Conservation (phyloP, 2,888 invertebrate species). For the Sicus ferrugineus region DNA sequence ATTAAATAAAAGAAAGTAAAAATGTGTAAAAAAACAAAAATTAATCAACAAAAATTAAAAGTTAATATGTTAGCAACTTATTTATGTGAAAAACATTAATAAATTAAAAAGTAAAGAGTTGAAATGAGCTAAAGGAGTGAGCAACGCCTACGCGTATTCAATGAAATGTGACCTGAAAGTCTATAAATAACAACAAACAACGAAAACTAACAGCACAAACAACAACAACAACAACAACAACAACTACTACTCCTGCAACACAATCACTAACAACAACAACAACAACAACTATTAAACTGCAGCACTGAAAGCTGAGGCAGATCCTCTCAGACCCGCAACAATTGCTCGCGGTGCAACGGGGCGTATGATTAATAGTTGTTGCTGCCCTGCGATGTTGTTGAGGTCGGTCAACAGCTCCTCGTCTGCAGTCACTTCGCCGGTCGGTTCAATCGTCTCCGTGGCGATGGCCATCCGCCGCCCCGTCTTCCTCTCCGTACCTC, state of each 20-base stretch:
- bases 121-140: neutral
- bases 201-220: too few relatives aligned
- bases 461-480: neutral
- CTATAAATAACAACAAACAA: neutral
- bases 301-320: neutral
- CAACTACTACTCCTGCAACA: neutral
- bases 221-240: neutral
- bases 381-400: neutral
- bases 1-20: too few relatives aligned
- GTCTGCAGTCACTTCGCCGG: too few relatives aligned
- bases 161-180: slow-evolving; percentile 7
- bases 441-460: neutral
- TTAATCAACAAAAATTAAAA: too few relatives aligned
- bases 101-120: neutral
- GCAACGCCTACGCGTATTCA: neutral
- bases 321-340: neutral
- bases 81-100: too few relatives aligned
- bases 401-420: neutral
- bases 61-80: too few relatives aligned
- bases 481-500: neutral
- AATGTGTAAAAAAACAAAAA: too few relatives aligned
- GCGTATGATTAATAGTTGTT: slow-evolving; percentile 2
- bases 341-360: neutral
- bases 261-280: neutral
- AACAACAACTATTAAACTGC: neutral